Conservation (phyloP, 2,888 invertebrate genomes). For the Campoplex capitator region DNA sequence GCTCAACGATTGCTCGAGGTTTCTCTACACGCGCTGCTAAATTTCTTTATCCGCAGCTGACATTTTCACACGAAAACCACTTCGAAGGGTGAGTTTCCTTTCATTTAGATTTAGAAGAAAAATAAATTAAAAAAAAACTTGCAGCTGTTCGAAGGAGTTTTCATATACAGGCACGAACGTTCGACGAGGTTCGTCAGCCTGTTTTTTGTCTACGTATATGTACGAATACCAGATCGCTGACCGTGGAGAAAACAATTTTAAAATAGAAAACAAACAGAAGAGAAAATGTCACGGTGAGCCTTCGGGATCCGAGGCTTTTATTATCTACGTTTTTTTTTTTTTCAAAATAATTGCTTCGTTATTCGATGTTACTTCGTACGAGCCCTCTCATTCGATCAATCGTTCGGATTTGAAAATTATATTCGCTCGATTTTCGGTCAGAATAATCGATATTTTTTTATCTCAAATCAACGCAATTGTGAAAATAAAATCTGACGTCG, state of each 20-base stretch:
- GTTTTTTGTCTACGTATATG: slow-evolving; percentile 3
- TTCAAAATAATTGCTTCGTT: slow-evolving; percentile 39
- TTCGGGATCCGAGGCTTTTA: slow-evolving; percentile 36
- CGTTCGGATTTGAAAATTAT: slow-evolving; percentile 43
- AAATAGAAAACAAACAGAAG: slow-evolving; percentile 71
- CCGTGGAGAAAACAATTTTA: slow-evolving; percentile 73
- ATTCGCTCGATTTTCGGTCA: neutral
- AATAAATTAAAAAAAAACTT: neutral
- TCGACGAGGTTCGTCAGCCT: neutral
- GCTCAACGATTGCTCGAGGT: slow-evolving; percentile 29
- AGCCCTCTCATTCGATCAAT: slow-evolving; percentile 42
- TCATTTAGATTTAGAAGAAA: slow-evolving; percentile 32
- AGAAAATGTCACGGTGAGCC: slow-evolving; percentile 70
- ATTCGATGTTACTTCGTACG: slow-evolving; percentile 23
- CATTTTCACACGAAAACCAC: slow-evolving; percentile 40
- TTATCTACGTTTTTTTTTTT: slow-evolving; percentile 30
- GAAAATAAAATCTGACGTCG: neutral
- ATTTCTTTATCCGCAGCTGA: slow-evolving; percentile 31
- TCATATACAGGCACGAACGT: neutral
- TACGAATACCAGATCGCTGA: slow-evolving; percentile 56
- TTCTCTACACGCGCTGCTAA: neutral
- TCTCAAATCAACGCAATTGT: neutral
- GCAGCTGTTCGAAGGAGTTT: neutral
- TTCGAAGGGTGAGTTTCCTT: slow-evolving; percentile 61
- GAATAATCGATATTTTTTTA: neutral